Percentiles rank a stretch among this genome's conserved stretches.
These are phyloP conservation scores for Trypoxylon attenuatum DNA, from an alignment of 2,888 invertebrate genomes.

Conservation along the genomic window DNA sequence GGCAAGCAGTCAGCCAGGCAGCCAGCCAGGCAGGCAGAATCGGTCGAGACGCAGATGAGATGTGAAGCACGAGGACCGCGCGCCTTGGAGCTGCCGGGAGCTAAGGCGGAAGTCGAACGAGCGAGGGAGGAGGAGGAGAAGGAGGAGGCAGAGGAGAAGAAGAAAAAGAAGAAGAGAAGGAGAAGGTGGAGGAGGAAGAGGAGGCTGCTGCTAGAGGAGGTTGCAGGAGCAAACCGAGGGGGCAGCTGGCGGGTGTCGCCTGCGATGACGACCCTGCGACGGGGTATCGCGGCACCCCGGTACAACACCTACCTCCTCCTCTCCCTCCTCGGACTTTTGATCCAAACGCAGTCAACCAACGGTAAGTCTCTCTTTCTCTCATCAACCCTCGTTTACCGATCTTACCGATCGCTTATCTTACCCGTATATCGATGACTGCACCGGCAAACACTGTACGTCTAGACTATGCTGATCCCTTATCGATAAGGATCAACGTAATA, in stretches of 20 bases:
- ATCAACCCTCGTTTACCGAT: background rate
- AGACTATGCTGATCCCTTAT: background rate
- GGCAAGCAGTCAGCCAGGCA: background rate
- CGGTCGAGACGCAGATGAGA: conserved; percentile 60
- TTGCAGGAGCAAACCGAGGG: conserved; percentile 52
- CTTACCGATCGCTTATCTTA: background rate
- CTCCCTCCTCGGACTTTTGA: conserved; percentile 60
- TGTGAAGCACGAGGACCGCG: conserved; percentile 58
- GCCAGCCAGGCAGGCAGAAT: conserved; percentile 10
- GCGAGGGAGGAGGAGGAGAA: too few relatives aligned
- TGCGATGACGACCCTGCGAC: conserved; percentile 71
- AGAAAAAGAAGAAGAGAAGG: conserved; percentile 8
- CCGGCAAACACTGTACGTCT: background rate
- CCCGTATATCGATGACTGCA: background rate
- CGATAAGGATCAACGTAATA: background rate
- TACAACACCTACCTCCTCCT: conserved; percentile 62
- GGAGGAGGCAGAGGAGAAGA: conserved; percentile 19
- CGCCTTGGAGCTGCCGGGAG: conserved; percentile 39
- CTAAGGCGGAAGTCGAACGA: conserved; percentile 40
- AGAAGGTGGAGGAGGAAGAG: conserved; percentile 17
- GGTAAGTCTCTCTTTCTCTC: conserved; percentile 55
- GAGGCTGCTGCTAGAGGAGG: conserved; percentile 26
- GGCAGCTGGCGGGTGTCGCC: conserved; percentile 66
- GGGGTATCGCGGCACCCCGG: conserved; percentile 66
- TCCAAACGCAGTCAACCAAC: conserved; percentile 62